phyloP scores from a whole-genome alignment of 2,113 vertebrate genomes.

The Gambusia holbrooki region DNA sequence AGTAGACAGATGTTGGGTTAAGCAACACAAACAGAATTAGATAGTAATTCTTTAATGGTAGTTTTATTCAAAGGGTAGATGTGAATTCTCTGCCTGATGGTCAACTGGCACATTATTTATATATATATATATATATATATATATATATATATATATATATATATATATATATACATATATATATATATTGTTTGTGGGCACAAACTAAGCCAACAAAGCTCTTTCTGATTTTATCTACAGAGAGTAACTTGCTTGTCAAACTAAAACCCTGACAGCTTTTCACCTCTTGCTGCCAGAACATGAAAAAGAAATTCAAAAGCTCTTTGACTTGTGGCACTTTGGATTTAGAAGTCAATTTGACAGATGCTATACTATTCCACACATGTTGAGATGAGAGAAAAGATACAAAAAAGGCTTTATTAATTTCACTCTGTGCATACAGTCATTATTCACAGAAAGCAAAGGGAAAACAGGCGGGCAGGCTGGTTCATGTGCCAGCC shows the following conservation, averaged over 20 bases:
- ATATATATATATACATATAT: no score
- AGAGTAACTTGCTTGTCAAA: constrained; percentile 45
- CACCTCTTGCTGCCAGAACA: constrained; percentile 55
- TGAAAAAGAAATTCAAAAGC: constrained; percentile 26
- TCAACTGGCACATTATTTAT: no score
- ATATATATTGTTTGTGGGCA: background rate
- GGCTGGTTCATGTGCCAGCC: constrained; percentile 52
- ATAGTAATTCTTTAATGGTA: no score
- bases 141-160: no score
- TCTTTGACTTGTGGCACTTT: constrained; percentile 68
- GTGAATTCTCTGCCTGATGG: no score
- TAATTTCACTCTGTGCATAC: constrained; percentile 71
- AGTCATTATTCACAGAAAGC: constrained; percentile 60
- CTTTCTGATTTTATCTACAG: constrained; percentile 9
- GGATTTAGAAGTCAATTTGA: constrained; percentile 69
- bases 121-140: no score
- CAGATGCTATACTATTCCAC: constrained; percentile 63
- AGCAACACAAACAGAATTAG: no score
- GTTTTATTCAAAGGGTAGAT: no score
- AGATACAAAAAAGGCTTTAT: constrained; percentile 71
- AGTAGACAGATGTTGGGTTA: no score
- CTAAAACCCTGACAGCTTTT: constrained; percentile 60
- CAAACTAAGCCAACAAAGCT: background rate
- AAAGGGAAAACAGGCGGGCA: constrained; percentile 41
- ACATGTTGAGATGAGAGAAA: constrained; percentile 42